A percentile compares a stretch with the other conserved stretches of the same genome.
phyloP scores from a whole-genome alignment of 2,888 invertebrate genomes.

The Oegoconia quadripuncta region DNA sequence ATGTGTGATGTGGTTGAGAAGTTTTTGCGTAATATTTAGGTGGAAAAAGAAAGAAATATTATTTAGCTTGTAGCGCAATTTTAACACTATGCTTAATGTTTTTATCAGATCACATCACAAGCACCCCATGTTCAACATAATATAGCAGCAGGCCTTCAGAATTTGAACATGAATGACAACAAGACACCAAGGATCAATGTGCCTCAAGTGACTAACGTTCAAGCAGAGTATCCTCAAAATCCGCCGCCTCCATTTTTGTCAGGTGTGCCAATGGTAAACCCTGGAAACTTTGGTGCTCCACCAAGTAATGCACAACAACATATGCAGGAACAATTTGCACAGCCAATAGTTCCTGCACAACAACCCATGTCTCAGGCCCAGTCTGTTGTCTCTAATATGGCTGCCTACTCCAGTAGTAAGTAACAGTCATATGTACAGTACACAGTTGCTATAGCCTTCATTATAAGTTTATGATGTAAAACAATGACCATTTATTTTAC shows the following conservation, averaged over 20 bases:
- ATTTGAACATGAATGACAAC: conserved; percentile 49
- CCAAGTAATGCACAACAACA: conserved; percentile 22
- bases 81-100: not conserved
- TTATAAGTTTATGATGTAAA: not conserved
- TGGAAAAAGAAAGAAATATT: too few relatives aligned
- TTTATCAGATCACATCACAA: conserved; percentile 44
- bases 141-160: conserved; percentile 44
- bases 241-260: conserved; percentile 67
- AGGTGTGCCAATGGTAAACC: conserved; percentile 75
- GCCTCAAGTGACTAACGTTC: conserved; percentile 32
- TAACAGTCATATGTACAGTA: conserved; percentile 20
- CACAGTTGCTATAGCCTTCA: not conserved
- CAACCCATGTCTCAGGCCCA: conserved; percentile 50
- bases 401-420: conserved; percentile 73
- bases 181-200: conserved; percentile 42
- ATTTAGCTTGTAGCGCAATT: too few relatives aligned
- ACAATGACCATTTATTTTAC: conserved; percentile 36
- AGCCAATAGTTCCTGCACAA: conserved; percentile 28
- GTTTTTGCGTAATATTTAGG: too few relatives aligned
- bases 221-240: conserved; percentile 31
- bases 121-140: conserved; percentile 28
- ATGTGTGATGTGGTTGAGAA: too few relatives aligned
- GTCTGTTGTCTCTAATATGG: conserved; percentile 67
- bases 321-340: conserved; percentile 16
- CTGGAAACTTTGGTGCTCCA: conserved; percentile 42